A percentile compares a stretch with the other conserved stretches of the same genome.
Conservation (phyloP, 2,888 invertebrate species). For the Kryphioiulus occultus region DNA sequence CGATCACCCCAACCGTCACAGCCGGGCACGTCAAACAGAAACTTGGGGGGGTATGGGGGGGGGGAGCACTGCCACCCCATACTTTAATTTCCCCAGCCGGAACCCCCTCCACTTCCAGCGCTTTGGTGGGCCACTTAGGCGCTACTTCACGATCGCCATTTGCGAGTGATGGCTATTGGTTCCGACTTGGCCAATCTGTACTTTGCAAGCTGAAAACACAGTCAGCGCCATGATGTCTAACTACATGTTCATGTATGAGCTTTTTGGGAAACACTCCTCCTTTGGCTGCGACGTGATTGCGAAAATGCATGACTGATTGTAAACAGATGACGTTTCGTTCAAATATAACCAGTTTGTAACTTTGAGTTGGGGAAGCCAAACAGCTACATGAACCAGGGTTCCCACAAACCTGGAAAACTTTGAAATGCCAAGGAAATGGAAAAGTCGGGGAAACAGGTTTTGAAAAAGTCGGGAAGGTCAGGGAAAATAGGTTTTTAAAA, state of each 20-base stretch:
- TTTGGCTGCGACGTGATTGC: background rate
- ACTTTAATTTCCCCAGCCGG: background rate
- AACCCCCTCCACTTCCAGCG: background rate
- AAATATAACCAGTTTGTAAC: no score
- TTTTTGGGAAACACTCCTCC: background rate
- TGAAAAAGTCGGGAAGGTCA: no score
- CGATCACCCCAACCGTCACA: background rate
- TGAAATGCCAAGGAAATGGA: no score
- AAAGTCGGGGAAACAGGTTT: no score
- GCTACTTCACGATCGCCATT: background rate
- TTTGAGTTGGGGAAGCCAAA: no score
- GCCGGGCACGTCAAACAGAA: background rate
- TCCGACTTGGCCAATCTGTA: background rate
- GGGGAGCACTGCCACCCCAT: background rate
- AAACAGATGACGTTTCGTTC: no score
- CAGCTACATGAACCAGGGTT: no score
- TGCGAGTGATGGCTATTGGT: background rate
- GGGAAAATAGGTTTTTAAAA: no score
- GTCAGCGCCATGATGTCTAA: no score
- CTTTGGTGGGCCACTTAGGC: background rate
- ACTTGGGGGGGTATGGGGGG: background rate
- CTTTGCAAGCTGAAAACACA: background rate
- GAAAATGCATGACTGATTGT: no score
- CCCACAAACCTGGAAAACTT: no score
- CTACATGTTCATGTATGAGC: background rate